These are phyloP conservation scores for Chrysotoxum bicinctum DNA, from an alignment of 2,888 invertebrate genomes.

Conservation along the genomic window DNA sequence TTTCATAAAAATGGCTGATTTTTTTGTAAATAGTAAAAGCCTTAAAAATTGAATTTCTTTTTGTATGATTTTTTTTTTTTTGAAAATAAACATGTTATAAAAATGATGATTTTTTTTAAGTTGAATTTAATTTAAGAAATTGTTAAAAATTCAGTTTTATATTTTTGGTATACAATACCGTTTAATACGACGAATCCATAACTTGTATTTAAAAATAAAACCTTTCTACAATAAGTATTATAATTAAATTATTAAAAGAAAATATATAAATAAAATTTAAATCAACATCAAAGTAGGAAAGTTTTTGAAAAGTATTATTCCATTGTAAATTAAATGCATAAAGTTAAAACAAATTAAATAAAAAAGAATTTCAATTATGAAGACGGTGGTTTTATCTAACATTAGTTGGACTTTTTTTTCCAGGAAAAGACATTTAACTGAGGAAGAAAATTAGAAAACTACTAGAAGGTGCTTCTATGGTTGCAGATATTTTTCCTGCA, in stretches of 20 bases:
- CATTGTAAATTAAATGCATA: constrained; percentile 69
- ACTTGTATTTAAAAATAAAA: constrained; percentile 47
- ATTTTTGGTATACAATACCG: constrained; percentile 67
- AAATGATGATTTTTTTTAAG: constrained; percentile 31
- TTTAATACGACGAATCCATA: constrained; percentile 51
- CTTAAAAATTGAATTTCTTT: constrained; percentile 1
- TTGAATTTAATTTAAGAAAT: constrained; percentile 25
- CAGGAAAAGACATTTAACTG: neutral
- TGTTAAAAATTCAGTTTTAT: constrained; percentile 44
- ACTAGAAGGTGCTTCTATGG: no score
- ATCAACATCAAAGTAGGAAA: constrained; percentile 47
- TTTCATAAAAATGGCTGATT: neutral
- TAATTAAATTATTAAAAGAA: constrained; percentile 62
- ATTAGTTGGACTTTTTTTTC: neutral
- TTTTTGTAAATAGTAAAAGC: constrained; percentile 50
- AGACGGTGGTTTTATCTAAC: neutral
- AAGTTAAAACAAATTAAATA: constrained; percentile 40
- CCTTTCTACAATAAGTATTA: constrained; percentile 49
- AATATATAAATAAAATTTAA: constrained; percentile 16
- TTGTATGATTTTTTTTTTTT: neutral
- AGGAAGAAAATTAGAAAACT: no score
- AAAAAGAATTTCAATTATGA: constrained; percentile 55
- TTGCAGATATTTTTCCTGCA: no score
- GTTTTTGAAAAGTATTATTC: constrained; percentile 71
- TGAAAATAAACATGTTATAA: constrained; percentile 20